A percentile compares a stretch with the other conserved stretches of the same genome.
Conservation (phyloP, 2,888 invertebrate genomes). For the Muscina levida region DNA sequence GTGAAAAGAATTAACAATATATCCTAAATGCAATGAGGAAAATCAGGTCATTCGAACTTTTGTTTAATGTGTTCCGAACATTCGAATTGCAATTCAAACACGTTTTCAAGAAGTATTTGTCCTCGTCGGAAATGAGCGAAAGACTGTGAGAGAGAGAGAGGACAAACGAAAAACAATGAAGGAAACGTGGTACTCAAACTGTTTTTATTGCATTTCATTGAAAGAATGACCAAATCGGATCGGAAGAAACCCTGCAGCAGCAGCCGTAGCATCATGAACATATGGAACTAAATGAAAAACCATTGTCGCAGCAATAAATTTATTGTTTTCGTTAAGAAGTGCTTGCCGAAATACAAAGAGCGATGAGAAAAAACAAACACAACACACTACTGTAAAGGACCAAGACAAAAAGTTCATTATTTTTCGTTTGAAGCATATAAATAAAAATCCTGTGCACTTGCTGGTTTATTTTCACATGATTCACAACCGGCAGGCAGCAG, state of each 20-base stretch:
- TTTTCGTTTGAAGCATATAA: conserved; percentile 47
- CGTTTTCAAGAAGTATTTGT: conserved; percentile 56
- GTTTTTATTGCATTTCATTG: conserved; percentile 44
- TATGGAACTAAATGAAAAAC: conserved; percentile 66
- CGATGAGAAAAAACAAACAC: not conserved
- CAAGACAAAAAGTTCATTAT: conserved; percentile 39
- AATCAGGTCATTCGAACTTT: conserved; percentile 20
- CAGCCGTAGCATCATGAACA: not conserved
- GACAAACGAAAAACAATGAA: not conserved
- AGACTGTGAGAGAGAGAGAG: not conserved
- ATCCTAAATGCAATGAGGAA: not conserved
- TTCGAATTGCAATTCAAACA: conserved; percentile 55
- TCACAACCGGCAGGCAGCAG: not conserved
- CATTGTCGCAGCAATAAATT: conserved; percentile 71
- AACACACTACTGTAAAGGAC: conserved; percentile 11
- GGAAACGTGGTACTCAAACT: not conserved
- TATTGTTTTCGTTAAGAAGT: conserved; percentile 68
- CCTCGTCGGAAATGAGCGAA: not conserved
- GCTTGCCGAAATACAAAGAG: not conserved
- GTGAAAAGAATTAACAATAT: too few species aligned
- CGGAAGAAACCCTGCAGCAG: not conserved
- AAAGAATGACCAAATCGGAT: conserved; percentile 15
- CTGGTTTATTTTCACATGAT: conserved; percentile 50
- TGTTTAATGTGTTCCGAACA: conserved; percentile 52
- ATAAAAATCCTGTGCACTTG: conserved; percentile 21